Evolutionary conservation across 2,113 vertebrate genomes (phyloP), one percentile per base, ranked within the genome.

Genomic region (Eolophus roseicapilla): DNA sequence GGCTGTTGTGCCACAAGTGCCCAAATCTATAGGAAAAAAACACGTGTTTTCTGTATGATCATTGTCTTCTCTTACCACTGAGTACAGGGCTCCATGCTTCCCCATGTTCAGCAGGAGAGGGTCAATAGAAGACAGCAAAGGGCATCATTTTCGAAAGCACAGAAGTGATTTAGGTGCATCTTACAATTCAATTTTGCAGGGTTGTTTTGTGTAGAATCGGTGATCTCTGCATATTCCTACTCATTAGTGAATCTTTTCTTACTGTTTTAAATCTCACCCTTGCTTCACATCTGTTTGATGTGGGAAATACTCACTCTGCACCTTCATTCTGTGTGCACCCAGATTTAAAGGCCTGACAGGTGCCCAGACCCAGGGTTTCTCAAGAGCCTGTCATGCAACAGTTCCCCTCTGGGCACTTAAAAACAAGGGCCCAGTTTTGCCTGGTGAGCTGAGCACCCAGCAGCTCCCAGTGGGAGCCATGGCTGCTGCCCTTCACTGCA

Each of bases 221-320:
- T 31, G 39, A 75, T 71, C 47, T 88, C 47, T 86, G 39, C 27
- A 18, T 37, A 20, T 67, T 93, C n/a, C 28, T 69, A 28, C 50
- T 94, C 53, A 71, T 86, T 69, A 74, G 43, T 14, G 29, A 85
- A 46, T 64, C 41, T 95, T 83, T 67, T 67, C n/a, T 64, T 89
- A 20, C 52, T 60, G 43, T 81, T 91, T 68, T 89, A 82, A 82
- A 59, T 77, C 43, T 55, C 55, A 49, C 47, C 67, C 25, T 76
- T 84, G 57, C 23, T 79, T 84, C 47, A 52, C 52, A 60, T 85
- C 62, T 52, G 1, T 75, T 92, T 84, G 52, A 76, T 87, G 69
- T 62, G 62, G 62, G 59, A 57, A 64, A 71, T 73, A n/a, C 13
- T 14, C 20, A 28, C 47, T 82, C 29, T 79, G 11, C 43, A n/a